phyloP scores from a whole-genome alignment of 2,888 invertebrate genomes.

The Lasioglossum zephyrum region DNA sequence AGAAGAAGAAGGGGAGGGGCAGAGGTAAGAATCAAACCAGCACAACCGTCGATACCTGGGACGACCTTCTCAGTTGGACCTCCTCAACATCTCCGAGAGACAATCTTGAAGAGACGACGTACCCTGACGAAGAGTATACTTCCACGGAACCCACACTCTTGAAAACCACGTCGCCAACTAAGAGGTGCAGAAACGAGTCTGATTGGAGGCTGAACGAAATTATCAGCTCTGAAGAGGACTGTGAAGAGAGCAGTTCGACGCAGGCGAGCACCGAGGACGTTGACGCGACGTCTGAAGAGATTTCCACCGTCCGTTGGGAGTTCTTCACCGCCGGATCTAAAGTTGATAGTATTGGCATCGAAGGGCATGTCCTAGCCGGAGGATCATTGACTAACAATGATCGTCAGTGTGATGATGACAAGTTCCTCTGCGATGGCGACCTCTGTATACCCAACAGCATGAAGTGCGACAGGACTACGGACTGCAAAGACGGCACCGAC shows the following conservation, averaged over 20 bases:
- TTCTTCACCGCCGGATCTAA: neutral
- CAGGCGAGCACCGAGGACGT: neutral
- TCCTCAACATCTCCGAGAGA: neutral
- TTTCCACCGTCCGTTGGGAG: neutral
- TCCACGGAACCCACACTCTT: neutral
- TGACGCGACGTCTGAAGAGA: neutral
- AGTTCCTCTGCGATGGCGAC: constrained; percentile 77
- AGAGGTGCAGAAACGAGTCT: neutral
- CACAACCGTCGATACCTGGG: neutral
- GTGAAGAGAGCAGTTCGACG: neutral
- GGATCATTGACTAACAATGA: neutral
- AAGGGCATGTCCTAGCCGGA: neutral
- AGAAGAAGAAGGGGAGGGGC: constrained; percentile 24
- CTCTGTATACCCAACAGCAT: constrained; percentile 86
- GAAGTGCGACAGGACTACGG: constrained; percentile 86
- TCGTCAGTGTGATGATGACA: constrained; percentile 30
- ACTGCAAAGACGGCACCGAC: constrained; percentile 87
- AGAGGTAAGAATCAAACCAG: neutral
- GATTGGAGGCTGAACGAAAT: neutral
- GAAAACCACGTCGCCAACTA: neutral
- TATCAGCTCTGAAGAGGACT: neutral
- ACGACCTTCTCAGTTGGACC: neutral
- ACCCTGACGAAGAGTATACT: neutral
- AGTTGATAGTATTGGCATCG: neutral
- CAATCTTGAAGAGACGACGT: neutral